A percentile compares a stretch with the other conserved stretches of the same genome.
Conservation (phyloP, 23 tunicate genomes). For the Trididemnum nubilum region DNA sequence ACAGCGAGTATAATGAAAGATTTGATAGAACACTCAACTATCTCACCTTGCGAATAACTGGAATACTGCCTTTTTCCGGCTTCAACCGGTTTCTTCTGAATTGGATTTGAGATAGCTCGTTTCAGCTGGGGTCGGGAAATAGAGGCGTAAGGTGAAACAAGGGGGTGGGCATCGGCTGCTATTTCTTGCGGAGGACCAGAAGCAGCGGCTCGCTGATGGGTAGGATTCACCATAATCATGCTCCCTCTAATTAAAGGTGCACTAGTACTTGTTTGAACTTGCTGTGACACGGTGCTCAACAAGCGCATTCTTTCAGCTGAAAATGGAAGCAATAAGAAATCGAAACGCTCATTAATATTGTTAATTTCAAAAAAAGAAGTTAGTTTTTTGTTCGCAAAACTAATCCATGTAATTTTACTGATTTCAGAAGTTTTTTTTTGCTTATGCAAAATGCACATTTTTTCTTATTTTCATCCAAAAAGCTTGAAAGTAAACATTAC, state of each 20-base stretch:
- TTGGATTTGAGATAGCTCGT: slow-evolving; percentile 18
- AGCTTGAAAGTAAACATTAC: no score
- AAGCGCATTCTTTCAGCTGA: no score
- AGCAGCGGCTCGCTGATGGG: background rate
- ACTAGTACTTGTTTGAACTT: no score
- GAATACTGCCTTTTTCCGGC: slow-evolving; percentile 13
- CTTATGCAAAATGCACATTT: no score
- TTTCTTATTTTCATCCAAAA: no score
- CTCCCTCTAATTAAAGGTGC: background rate
- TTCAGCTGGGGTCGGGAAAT: slow-evolving; percentile 12
- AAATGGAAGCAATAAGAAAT: no score
- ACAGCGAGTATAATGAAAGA: background rate
- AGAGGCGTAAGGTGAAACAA: background rate
- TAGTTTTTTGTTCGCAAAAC: no score
- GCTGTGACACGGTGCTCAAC: no score
- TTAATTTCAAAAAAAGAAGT: no score
- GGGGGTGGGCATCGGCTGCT: background rate
- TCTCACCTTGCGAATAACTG: slow-evolving; percentile 25
- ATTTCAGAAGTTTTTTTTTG: no score
- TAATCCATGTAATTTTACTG: no score
- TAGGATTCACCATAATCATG: slow-evolving; percentile 14
- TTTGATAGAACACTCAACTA: background rate
- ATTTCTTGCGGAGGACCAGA: background rate
- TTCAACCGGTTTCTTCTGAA: background rate
- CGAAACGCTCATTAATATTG: no score